Percentiles rank a stretch among this genome's conserved stretches.
Evolutionary conservation across 1,140 invertebrate genomes (phyloP).

Genomic region (Medauroidea extradentata): DNA sequence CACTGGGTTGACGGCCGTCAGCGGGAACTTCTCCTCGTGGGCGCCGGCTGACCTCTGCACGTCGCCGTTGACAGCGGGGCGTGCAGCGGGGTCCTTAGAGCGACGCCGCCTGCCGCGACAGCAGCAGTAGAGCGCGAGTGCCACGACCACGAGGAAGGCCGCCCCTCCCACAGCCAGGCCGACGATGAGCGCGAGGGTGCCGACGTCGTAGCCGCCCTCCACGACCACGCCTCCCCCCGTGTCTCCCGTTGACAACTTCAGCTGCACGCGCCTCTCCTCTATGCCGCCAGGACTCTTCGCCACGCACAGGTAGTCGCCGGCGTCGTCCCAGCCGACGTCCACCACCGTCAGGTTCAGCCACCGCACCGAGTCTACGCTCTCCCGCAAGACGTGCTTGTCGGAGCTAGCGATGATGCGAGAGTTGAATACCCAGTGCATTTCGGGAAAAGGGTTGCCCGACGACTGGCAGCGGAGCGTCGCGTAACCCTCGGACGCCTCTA

Average conservation of each 20-base stretch:
- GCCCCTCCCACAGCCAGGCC: conserved; percentile 40
- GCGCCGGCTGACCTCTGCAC: conserved; percentile 61
- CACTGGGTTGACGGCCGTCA: conserved; percentile 75
- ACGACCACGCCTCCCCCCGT: conserved; percentile 7
- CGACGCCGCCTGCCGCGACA: conserved; percentile 47
- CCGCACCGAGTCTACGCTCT: conserved; percentile 40
- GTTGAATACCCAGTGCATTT: conserved; percentile 70
- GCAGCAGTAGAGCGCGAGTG: conserved; percentile 62
- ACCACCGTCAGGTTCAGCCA: conserved; percentile 77
- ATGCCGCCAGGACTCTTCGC: conserved; percentile 81
- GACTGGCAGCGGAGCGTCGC: conserved; percentile 65
- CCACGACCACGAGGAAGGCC: conserved; percentile 53
- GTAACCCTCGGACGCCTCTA: conserved; percentile 42
- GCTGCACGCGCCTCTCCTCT: conserved; percentile 65
- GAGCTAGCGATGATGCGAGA: conserved; percentile 55
- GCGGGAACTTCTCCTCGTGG: conserved; percentile 74
- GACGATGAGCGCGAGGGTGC: conserved; percentile 44
- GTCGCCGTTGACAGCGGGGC: conserved; percentile 59
- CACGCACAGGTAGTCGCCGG: conserved; percentile 83
- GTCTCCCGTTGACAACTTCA: conserved; percentile 54
- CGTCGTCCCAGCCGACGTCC: conserved; percentile 65
- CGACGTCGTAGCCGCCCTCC: conserved; percentile 26
- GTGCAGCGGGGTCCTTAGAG: conserved; percentile 49
- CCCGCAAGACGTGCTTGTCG: conserved; percentile 41
- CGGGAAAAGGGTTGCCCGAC: conserved; percentile 66